These are phyloP conservation scores for Sebastes nivosus DNA, from an alignment of 2,797 vertebrate genomes.

Conservation along the genomic window DNA sequence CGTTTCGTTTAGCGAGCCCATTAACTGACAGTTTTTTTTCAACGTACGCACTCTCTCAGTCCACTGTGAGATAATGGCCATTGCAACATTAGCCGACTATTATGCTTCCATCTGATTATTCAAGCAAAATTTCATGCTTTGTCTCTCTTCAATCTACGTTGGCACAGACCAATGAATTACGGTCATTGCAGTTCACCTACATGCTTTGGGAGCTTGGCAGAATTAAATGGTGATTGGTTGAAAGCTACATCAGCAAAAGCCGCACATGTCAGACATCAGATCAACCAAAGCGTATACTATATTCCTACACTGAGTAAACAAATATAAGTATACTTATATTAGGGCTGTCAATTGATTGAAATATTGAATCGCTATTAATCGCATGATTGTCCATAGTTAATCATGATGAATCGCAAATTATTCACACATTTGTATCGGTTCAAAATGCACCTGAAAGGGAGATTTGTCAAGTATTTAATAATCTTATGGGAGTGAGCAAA, in stretches of 20 bases:
- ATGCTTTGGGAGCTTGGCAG: neutral
- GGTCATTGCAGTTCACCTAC: neutral
- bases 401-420: no score
- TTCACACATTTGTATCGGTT: fast-evolving
- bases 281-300: neutral
- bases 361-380: no score
- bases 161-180: slow-evolving; percentile 8
- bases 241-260: slow-evolving; percentile 2
- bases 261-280: neutral
- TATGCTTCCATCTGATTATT: slow-evolving; percentile 5
- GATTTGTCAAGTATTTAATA: no score
- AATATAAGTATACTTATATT: neutral
- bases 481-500: no score
- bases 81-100: neutral
- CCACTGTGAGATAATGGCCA: neutral
- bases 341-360: no score
- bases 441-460: no score
- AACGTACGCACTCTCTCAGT: neutral
- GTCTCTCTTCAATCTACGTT: neutral
- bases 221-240: neutral
- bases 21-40: neutral
- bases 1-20: slow-evolving; percentile 2
- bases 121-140: neutral
- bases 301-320: neutral
- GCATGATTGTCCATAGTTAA: no score